phyloP scores from a whole-genome alignment of 2,888 invertebrate species.

The Andrena flavipes region DNA sequence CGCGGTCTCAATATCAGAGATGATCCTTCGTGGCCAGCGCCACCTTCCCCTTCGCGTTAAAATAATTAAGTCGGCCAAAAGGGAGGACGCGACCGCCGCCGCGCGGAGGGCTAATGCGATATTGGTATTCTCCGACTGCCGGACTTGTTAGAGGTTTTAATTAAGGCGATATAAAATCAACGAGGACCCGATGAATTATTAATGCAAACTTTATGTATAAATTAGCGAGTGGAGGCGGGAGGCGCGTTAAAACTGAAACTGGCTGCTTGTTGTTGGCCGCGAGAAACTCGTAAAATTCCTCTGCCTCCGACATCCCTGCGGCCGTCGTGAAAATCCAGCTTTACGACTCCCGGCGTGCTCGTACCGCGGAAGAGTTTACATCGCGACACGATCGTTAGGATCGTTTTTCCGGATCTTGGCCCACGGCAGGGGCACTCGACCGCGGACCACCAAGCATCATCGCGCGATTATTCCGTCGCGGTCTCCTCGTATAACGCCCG shows the following conservation, averaged over 20 bases:
- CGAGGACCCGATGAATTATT: constrained; percentile 82
- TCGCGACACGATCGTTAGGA: constrained; percentile 53
- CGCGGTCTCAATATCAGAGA: constrained; percentile 39
- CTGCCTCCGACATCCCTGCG: constrained; percentile 19
- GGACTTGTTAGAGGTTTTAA: constrained; percentile 83
- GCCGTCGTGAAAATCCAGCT: constrained; percentile 70
- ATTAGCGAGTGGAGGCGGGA: constrained; percentile 77
- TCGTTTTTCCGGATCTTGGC: constrained; percentile 53
- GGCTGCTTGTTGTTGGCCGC: constrained; percentile 75
- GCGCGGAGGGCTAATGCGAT: constrained; percentile 75
- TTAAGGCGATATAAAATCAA: constrained; percentile 84
- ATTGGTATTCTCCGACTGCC: constrained; percentile 83
- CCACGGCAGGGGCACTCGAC: constrained; percentile 4
- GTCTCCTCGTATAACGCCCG: not conserved
- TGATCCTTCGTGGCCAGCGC: constrained; percentile 40
- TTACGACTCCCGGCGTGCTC: constrained; percentile 67
- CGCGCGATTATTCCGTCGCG: constrained; percentile 35
- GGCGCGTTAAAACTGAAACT: constrained; percentile 80
- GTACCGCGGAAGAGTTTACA: constrained; percentile 63
- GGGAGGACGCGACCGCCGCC: constrained; percentile 33
- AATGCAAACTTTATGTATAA: constrained; percentile 84
- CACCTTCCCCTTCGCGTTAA: constrained; percentile 63
- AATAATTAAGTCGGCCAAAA: constrained; percentile 72
- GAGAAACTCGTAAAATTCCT: constrained; percentile 71
- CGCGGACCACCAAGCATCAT: constrained; percentile 2